A percentile compares a stretch with the other conserved stretches of the same genome.
Evolutionary conservation across 2,113 vertebrate species (phyloP).

Genomic region (Stegostoma tigrinum): DNA sequence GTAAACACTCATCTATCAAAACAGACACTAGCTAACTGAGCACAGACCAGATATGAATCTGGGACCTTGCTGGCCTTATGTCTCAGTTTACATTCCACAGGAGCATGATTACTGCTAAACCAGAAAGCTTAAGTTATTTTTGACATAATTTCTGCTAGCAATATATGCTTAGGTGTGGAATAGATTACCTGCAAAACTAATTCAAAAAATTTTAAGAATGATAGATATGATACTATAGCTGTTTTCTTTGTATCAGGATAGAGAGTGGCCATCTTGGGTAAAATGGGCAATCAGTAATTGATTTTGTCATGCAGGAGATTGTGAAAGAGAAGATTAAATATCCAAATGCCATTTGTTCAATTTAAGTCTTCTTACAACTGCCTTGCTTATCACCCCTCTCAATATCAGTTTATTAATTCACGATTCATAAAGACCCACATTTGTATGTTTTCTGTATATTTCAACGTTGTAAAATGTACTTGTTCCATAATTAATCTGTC

Average conservation of each 20-base stretch:
- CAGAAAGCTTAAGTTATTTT: not conserved
- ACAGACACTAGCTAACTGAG: not conserved
- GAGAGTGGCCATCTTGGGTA: not conserved
- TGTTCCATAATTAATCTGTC: not conserved
- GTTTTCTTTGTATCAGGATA: not conserved
- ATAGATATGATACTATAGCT: not conserved
- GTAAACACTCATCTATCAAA: not conserved
- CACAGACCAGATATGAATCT: not conserved
- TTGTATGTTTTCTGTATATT: not conserved
- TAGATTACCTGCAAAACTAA: not conserved
- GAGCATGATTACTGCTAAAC: not conserved
- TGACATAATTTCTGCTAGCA: not conserved
- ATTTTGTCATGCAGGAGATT: not conserved
- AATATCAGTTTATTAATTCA: not conserved
- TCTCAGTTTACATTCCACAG: not conserved
- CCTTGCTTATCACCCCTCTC: not conserved
- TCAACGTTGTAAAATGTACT: not conserved
- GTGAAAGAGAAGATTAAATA: not conserved
- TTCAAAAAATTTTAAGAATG: not conserved
- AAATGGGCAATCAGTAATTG: not conserved
- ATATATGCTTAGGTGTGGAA: not conserved
- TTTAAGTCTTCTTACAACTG: not conserved
- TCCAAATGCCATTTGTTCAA: not conserved
- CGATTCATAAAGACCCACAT: not conserved
- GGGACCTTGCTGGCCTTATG: not conserved